A percentile compares a stretch with the other conserved stretches of the same genome.
Conservation (phyloP, 2,797 vertebrate species). For the Coregonus sp. region DNA sequence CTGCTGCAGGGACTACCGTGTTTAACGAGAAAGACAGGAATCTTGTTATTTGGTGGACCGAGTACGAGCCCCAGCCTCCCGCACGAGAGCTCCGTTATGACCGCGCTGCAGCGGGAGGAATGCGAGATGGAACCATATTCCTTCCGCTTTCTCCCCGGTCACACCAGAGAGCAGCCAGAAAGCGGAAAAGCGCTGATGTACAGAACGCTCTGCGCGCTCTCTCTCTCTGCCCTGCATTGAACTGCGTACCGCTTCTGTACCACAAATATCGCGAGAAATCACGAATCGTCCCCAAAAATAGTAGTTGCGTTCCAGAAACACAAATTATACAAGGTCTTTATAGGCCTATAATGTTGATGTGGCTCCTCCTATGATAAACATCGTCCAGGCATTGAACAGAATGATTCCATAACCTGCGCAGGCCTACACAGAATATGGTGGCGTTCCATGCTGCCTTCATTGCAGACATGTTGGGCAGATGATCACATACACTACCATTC, state of each 20-base stretch:
- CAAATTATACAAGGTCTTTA: background rate
- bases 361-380: background rate
- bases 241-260: constrained; percentile 41
- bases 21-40: constrained; percentile 31
- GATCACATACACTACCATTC: background rate
- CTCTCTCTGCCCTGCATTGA: constrained; percentile 18
- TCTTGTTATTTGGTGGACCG: constrained; percentile 37
- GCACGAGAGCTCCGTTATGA: constrained; percentile 58
- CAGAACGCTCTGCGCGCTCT: constrained; percentile 22
- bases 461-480: background rate
- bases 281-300: background rate
- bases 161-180: constrained; percentile 57
- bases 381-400: background rate
- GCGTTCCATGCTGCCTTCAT: background rate
- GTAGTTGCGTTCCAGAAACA: constrained; percentile 1
- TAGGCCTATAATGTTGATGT: background rate
- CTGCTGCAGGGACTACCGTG: constrained; percentile 48
- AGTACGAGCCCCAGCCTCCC: constrained; percentile 49
- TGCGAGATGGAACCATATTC: constrained; percentile 72
- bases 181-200: constrained; percentile 59
- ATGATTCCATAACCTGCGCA: background rate
- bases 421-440: background rate
- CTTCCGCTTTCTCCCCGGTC: constrained; percentile 65
- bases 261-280: constrained; percentile 47
- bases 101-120: constrained; percentile 67